Base-by-base conservation (phyloP, 2,113 vertebrate species). In the Larimichthys polyactis region DNA sequence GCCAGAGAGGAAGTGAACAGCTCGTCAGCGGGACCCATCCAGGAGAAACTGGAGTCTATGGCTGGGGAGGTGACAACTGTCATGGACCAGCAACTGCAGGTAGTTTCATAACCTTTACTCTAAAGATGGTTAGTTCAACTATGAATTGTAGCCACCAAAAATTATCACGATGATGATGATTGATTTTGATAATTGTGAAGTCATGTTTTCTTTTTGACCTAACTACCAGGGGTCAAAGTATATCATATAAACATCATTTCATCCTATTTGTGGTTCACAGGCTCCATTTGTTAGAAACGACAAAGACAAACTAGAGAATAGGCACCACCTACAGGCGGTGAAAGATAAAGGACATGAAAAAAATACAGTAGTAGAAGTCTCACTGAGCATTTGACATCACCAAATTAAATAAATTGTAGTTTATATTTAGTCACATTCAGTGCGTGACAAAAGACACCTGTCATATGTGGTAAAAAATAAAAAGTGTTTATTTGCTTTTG, bases 21-120 rank as follows among this genome's bases (percentile, higher is more conserved):
- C 60, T 94, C 95, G 0, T 94, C 96, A 19, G 94, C 95, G 22
- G 96, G 94, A 62, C 97, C 97, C 29, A 99, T 99, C 90, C 97
- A 99, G 89, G 97, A 98, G 82, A 98, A 96, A 0, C 94, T 99
- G 84, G 97, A 99, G 86, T 98, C 97, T 7, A 97, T 99, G 98
- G 98, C 98, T 11, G 98, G 97, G 76, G 98, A 99, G 91, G 96
- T 99, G 58, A 97, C 97, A 0, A 95, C 94, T 52, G 97, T 99
- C 48, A 97, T 99, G 69, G 98, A 99, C 64, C 96, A 99, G 48
- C 97, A 99, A 2, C 95, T 99, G 40, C 97, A 99, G 97, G 98
- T 99, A 82, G 6, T 5, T 9, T 17, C 6, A 4, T 17, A 32
- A 64, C 6, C 0, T 16, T 60, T 17, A 70, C 36, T 62, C 4